Evolutionary conservation across 2,888 invertebrate species (phyloP), one percentile per base, ranked within the genome.

Genomic region (Iphiclides podalirius): DNA sequence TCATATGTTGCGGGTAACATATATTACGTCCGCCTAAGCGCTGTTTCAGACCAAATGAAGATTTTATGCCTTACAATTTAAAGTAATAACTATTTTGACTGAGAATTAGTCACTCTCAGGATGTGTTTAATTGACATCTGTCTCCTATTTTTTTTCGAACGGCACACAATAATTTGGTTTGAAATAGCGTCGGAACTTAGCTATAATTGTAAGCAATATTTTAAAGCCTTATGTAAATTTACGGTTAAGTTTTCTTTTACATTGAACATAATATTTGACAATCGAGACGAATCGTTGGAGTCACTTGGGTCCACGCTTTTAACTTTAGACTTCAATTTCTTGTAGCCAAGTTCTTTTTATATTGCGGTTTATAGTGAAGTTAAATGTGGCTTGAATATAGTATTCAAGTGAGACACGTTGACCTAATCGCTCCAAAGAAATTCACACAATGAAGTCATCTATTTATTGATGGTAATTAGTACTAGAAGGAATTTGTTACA

Each of bases 401-500:
- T 37, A 23, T 59, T 53, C 41, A 54, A 54, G 59, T 58, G 58
- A 54, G 58, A n/a, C n/a, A n/a, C n/a, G 42, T 57, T 42, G 60
- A 60, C 54, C 46, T 59, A 59, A 60, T 57, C 58, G 59, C 64
- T 70, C 72, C 70, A 82, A 81, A 82, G 82, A 79, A 67, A 75
- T 72, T 73, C 75, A 77, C 72, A 70, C 68, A 73, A 80, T 72
- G 67, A 82, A 83, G 79, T 84, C 79, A 79, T 76, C 72, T 79
- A 85, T 85, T 84, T 86, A 85, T 86, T 85, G 78, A 83, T 71
- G 78, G 75, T 79, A 73, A 75, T 75, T 80, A 80, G 73, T 72
- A 66, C 75, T 75, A 78, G 69, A 81, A 76, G 31, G 66, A 70
- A 73, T 75, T 81, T 79, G 72, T 81, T 79, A 79, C 71, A 75